Base-by-base conservation (phyloP, 1,140 invertebrate species). In the Akabosia matsudoensis region DNA sequence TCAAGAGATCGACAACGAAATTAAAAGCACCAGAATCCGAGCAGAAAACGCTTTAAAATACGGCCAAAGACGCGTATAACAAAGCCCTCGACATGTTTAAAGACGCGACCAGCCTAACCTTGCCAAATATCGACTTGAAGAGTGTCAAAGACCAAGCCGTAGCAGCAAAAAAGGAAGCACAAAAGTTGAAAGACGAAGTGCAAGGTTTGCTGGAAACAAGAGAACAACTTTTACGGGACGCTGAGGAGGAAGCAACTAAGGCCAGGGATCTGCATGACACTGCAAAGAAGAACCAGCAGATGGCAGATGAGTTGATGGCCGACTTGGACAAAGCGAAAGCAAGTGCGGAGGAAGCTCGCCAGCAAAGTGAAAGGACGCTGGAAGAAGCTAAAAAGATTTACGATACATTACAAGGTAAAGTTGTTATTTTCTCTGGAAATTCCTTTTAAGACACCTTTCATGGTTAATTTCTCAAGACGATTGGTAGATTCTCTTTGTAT, bases 341-440 rank as follows among this genome's bases (percentile, higher is more conserved):
- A 0, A 90, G 89, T 82, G 95, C 95, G 0, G 89, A 90, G 74
- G 88, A 92, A 74, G 95, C 96, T 28, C 91, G 97, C 0, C 87
- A 90, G 77, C 87, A 91, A 64, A 94, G 93, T 16, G 93, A 96
- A 81, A 90, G 91, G 79, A 96, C 93, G 0, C 86, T 97, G 0
- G 89, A 91, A 81, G 92, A 97, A 83, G 96, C 96, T 0, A 90
- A 93, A 80, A 89, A 92, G 70, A 97, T 95, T 3, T 90, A 94
- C 71, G 87, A 92, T 75, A 95, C 92, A 61, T 85, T 97, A 0
- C 89, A 91, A 86, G 90, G 93, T 95, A 86, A 85, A 78, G 67
- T 31, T 28, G 7, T 61, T 4, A 13, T 30, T 73, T 33, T 45
- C 18, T 73, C 28, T 51, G 34, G 1, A 77, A 18, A 22, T 64